A percentile compares a stretch with the other conserved stretches of the same genome.
These are phyloP conservation scores for Copsychus sechellarum DNA, from an alignment of 2,113 vertebrate species.

Conservation along the genomic window DNA sequence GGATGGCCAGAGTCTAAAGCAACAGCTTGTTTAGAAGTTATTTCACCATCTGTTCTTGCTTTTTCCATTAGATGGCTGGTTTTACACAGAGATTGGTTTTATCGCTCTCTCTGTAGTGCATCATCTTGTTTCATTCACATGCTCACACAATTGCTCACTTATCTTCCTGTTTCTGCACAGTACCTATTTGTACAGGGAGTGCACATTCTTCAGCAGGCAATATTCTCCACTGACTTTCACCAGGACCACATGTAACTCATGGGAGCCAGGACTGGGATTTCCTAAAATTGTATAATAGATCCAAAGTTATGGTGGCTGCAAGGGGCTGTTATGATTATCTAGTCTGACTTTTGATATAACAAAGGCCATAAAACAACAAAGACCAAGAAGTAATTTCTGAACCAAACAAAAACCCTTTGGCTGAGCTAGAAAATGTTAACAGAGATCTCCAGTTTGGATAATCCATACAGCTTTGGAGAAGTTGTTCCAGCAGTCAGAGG, in stretches of 20 bases:
- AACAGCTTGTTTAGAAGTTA: conserved; percentile 45
- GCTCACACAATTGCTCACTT: neutral
- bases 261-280: neutral
- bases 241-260: neutral
- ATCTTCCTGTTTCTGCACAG: neutral
- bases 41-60: conserved; percentile 72
- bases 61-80: conserved; percentile 52
- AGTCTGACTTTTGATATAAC: neutral
- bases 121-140: conserved; percentile 27
- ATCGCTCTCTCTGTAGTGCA: neutral
- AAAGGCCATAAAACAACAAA: conserved; percentile 1
- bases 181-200: neutral
- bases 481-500: neutral
- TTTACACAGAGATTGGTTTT: conserved; percentile 25
- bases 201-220: neutral
- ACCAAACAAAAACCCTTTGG: neutral
- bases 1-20: conserved; percentile 47
- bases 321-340: neutral
- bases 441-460: neutral
- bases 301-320: neutral
- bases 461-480: neutral
- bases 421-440: neutral
- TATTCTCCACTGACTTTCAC: neutral
- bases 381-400: neutral
- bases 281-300: neutral